Conservation (phyloP, 2,888 invertebrate genomes). For the Agyllia agylla region DNA sequence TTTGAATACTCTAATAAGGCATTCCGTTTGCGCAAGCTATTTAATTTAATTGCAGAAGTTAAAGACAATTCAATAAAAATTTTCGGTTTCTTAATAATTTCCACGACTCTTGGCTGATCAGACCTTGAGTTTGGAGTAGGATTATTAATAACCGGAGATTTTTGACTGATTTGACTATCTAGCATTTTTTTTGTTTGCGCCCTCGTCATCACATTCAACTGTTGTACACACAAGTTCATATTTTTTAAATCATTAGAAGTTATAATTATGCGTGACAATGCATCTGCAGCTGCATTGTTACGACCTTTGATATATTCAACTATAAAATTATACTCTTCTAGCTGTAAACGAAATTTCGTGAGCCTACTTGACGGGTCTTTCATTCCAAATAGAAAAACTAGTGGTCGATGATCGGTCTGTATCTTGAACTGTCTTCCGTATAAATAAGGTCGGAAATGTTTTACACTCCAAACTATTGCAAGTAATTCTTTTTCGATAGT, state of each 20-base stretch:
- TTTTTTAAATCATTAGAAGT: constrained; percentile 64
- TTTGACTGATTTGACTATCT: not conserved
- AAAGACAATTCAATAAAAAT: no score
- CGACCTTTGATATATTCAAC: constrained; percentile 62
- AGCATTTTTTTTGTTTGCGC: not conserved
- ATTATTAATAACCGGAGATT: constrained; percentile 24
- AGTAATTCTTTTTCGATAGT: not conserved
- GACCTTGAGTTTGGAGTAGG: constrained; percentile 31
- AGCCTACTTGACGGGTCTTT: not conserved
- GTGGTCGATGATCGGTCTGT: not conserved
- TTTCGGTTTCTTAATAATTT: constrained; percentile 39
- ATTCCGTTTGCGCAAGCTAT: no score
- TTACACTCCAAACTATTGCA: not conserved
- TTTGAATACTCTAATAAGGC: no score
- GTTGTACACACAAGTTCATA: not conserved
- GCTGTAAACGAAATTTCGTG: not conserved
- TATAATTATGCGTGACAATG: constrained; percentile 49
- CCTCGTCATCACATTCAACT: not conserved
- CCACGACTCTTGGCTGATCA: not conserved
- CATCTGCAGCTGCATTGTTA: constrained; percentile 59
- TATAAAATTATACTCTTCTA: constrained; percentile 41
- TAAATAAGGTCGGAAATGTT: not conserved
- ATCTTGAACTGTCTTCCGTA: not conserved
- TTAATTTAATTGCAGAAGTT: no score
- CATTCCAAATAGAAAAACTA: not conserved